Conservation (phyloP, 2,113 vertebrate genomes). For the Delphinus delphis region DNA sequence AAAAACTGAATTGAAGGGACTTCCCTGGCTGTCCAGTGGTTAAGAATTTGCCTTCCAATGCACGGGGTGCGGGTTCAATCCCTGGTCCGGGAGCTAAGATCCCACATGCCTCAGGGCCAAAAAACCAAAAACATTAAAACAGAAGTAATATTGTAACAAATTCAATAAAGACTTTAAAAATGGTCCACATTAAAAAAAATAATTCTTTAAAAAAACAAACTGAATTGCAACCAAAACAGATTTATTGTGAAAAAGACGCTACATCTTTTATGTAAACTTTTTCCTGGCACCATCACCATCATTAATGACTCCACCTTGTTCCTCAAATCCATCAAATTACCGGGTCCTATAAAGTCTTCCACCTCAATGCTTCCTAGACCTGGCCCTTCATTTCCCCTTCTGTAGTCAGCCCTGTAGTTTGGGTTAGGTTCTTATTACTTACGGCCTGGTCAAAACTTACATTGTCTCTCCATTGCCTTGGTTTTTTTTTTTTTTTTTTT, state of each 20-base stretch:
- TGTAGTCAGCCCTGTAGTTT: neutral
- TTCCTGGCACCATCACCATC: neutral
- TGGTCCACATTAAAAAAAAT: no score
- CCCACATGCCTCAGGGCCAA: no score
- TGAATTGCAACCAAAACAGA: neutral
- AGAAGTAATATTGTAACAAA: no score
- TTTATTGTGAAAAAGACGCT: neutral
- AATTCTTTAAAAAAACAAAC: neutral
- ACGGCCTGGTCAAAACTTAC: neutral
- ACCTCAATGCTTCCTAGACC: neutral
- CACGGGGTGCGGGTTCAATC: no score
- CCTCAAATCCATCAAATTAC: neutral
- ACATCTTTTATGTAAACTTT: neutral
- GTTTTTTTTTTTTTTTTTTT: no score
- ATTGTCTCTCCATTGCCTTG: neutral
- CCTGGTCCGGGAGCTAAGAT: no score
- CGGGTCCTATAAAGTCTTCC: neutral
- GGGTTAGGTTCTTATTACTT: neutral
- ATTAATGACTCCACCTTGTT: neutral
- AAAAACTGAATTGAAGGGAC: no score
- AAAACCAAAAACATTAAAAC: no score
- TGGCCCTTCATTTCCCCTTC: neutral
- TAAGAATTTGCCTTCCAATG: no score
- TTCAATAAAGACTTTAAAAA: no score
- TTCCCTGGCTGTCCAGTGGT: no score